phyloP scores from a whole-genome alignment of 2,113 vertebrate species.

The Pteropus alecto region DNA sequence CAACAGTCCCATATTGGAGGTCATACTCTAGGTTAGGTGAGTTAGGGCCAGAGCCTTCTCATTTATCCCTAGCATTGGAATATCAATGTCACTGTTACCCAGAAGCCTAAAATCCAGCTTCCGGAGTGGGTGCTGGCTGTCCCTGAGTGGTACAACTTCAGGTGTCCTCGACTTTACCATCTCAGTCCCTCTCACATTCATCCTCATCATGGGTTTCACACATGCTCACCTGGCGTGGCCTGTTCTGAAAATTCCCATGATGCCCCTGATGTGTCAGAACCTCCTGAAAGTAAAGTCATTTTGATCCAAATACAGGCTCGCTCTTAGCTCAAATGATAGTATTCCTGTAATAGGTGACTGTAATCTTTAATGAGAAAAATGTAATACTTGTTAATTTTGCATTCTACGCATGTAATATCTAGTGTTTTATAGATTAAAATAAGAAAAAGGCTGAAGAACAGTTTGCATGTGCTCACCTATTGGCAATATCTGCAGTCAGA shows the following conservation, averaged over 20 bases:
- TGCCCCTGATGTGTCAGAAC: neutral
- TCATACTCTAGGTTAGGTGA: neutral
- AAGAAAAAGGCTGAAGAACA: neutral
- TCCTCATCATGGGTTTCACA: neutral
- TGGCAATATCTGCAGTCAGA: neutral
- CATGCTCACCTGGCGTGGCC: neutral
- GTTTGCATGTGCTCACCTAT: neutral
- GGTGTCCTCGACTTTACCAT: neutral
- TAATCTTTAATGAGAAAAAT: conserved; percentile 1
- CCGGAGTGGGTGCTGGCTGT: neutral
- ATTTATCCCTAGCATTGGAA: neutral
- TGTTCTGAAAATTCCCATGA: neutral
- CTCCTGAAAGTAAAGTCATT: neutral
- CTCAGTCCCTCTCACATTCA: neutral
- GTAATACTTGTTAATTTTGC: neutral
- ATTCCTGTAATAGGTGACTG: neutral
- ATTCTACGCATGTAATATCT: neutral
- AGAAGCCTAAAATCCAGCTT: neutral
- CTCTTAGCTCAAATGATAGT: neutral
- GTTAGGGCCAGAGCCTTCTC: neutral
- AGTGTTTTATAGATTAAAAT: neutral
- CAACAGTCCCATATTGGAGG: neutral
- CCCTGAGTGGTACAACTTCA: neutral
- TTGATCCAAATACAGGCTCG: neutral
- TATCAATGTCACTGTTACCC: neutral